Base-by-base conservation (phyloP, 2,113 vertebrate species). In the Strigops habroptila region DNA sequence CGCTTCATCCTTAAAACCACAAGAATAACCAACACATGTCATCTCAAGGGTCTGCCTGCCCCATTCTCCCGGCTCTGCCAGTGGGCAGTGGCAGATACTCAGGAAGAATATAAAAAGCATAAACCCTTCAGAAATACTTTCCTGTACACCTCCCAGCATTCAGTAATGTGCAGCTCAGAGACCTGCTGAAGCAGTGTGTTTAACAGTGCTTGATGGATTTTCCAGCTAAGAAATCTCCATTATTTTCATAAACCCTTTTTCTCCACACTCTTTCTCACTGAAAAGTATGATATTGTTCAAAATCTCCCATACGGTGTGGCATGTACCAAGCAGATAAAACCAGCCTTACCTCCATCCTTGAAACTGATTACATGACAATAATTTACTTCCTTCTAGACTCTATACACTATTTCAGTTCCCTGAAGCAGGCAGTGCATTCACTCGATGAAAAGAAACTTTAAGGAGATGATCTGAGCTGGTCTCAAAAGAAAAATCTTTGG, bases 1-100 rank as follows among this genome's bases (percentile, higher is more conserved):
- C 1, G 0, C 25, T 90, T 76, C 1, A 0, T 62, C 86, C 22
- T 46, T 77, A 69, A 44, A 87, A 63, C 7, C 0, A 0, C 21
- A 53, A 37, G 37, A 31, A 41, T 33, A 73, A 35, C 5, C 59
- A 69, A 33, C 1, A 2, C 1, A 19, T 73, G 17, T 18, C 60
- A 89, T 46, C 44, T 18, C 49, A 62, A 83, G 16, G 14, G 10
- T 22, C 57, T 48, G 22, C 18, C 52, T 9, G 4, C 35, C 57
- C 21, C 24, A n/a, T 64, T 52, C 37, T 77, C 22, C 44, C 24
- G 13, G 11, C 46, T 63, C 55, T 49, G 31, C 22, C 55, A 65
- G 51, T 3, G 12, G 12, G 31, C 51, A 60, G 44, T 23, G 15
- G 18, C 41, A 62, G 46, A 48, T 57, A 63, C 14, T 75, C 67